Conservation (phyloP, 2,888 invertebrate genomes). For the Oscheius onirici region DNA sequence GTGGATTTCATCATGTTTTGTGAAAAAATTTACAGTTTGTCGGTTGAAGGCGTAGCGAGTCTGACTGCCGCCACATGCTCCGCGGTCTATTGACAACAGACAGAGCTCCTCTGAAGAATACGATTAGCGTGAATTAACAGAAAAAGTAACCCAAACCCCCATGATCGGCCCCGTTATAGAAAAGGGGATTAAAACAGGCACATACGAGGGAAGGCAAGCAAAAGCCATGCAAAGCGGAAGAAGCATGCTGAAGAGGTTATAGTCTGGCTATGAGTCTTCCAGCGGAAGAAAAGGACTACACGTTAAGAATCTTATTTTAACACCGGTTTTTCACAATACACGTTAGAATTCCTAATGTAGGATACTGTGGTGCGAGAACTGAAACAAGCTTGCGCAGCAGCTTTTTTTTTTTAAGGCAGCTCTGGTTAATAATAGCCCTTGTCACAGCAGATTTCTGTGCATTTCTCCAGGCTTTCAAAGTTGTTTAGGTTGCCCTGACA, state of each 20-base stretch:
- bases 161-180: constrained; percentile 54
- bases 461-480: constrained; percentile 60
- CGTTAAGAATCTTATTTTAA: constrained; percentile 20
- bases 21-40: constrained; percentile 56
- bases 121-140: constrained; percentile 15
- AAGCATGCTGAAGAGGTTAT: constrained; percentile 5
- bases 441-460: constrained; percentile 69
- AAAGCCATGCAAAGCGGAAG: constrained; percentile 28
- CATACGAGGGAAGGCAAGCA: not conserved
- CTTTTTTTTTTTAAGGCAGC: too few relatives aligned
- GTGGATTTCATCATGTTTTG: not conserved
- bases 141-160: constrained; percentile 18
- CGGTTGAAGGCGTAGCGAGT: constrained; percentile 69
- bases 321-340: constrained; percentile 30
- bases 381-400: constrained; percentile 13
- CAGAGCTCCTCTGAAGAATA: constrained; percentile 66
- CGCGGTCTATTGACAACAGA: constrained; percentile 68
- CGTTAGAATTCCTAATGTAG: constrained; percentile 34
- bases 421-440: constrained; percentile 45
- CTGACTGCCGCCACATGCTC: constrained; percentile 68
- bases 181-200: constrained; percentile 20
- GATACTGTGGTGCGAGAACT: constrained; percentile 23
- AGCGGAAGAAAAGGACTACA: constrained; percentile 15
- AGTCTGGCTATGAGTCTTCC: not conserved
- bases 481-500: constrained; percentile 69